phyloP scores from a whole-genome alignment of 2,797 vertebrate genomes.

The Acanthornis magna region DNA sequence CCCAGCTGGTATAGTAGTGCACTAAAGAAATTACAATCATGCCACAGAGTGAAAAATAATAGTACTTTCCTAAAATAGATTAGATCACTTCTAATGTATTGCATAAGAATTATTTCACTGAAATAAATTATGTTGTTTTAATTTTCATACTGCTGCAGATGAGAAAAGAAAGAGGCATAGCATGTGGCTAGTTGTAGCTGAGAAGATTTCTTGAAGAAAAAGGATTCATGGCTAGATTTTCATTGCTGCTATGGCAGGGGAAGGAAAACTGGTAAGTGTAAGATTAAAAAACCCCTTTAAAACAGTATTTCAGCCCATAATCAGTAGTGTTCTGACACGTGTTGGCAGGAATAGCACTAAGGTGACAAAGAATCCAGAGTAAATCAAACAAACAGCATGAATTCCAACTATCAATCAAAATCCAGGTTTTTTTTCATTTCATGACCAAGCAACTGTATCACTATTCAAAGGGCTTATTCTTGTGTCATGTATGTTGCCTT shows the following conservation, averaged over 20 bases:
- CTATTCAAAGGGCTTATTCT: conserved; percentile 40
- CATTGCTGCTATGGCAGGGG: neutral
- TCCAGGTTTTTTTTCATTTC: conserved; percentile 14
- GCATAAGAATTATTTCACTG: neutral
- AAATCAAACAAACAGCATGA: conserved; percentile 17
- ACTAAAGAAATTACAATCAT: neutral
- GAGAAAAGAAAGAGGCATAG: neutral
- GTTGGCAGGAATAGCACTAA: conserved; percentile 11
- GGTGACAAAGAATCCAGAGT: neutral
- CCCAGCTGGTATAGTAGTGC: neutral
- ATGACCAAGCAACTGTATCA: conserved; percentile 19
- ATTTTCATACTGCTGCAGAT: neutral
- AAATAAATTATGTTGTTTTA: neutral
- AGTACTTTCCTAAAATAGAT: neutral
- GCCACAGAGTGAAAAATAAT: neutral
- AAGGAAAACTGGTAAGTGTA: neutral
- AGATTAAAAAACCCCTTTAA: neutral
- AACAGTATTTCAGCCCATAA: neutral
- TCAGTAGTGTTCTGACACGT: neutral
- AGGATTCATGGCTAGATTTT: neutral
- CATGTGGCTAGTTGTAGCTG: neutral
- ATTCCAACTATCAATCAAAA: conserved; percentile 1
- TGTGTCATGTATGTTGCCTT: conserved; percentile 21
- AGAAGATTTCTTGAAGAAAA: neutral
- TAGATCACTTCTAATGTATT: neutral